Base-by-base conservation (phyloP, 2,888 invertebrate genomes). In the Macrophya alboannulata region DNA sequence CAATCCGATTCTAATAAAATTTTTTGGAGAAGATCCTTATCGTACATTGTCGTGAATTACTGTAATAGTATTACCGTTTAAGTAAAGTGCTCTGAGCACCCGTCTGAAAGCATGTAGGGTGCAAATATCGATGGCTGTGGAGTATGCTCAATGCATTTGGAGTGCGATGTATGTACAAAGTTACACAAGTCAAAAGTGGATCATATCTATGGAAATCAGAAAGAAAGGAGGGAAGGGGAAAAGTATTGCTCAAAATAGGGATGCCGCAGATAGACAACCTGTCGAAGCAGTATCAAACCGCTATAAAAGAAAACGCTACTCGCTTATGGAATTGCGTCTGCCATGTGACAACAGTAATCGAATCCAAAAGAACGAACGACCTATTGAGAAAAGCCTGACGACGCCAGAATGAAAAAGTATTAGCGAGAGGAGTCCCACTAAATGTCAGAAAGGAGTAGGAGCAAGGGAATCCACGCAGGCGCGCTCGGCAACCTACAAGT, bases 1-100 rank as follows among this genome's bases (percentile, higher is more conserved):
- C 85, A 87, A 77, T 87, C 83, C 72, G 31, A 21, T 59, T 87
- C 40, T 21, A 85, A 68, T 51, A 87, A 85, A 87, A 87, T 85
- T 37, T 87, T 71, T 79, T 84, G n/a, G 43, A 87, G 48, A 72
- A 85, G 65, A 31, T 10, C 6, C 62, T 86, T 86, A 25, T 86
- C 72, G 72, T 87, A 86, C 74, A 74, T 74, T 74, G 2, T 74
- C 1, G 15, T 17, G 17, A 37, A 71, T 40, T 37, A 68, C 37
- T 71, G 68, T 15, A 71, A 17, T 68, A 68, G 59, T 59, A 59
- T 59, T 68, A 68, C 68, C 37, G 15, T 68, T 37, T 12, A 25
- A 68, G 37, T 68, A 0, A 15, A 68, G 68, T 31, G 68, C 68
- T 31, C 15, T 31, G 5, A 59, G 48, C 48, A 48, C 48, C 48